Evolutionary conservation across 2,888 invertebrate species (phyloP).

Genomic region (Epinotia ramella): DNA sequence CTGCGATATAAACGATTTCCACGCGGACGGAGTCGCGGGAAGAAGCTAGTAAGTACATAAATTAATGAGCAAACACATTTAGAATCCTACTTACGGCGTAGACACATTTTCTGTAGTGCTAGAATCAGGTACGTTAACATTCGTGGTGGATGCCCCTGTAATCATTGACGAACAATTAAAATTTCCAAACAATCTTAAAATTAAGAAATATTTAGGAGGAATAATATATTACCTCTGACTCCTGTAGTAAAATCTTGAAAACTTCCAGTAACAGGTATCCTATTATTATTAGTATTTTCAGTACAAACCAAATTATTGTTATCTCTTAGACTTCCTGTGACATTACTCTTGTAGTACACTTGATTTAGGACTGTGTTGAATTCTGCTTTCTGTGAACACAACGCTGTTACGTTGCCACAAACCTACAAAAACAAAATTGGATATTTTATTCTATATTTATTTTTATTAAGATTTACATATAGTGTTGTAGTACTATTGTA

Average conservation of each 20-base stretch:
- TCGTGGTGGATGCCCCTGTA: slow-evolving; percentile 57
- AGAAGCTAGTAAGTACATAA: background rate
- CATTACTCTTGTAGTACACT: slow-evolving; percentile 45
- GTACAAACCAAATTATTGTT: slow-evolving; percentile 37
- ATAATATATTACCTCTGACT: slow-evolving; percentile 59
- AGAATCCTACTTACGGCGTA: slow-evolving; percentile 61
- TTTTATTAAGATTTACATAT: background rate
- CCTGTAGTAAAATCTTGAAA: slow-evolving; percentile 70
- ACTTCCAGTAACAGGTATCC: slow-evolving; percentile 57
- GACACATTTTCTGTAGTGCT: slow-evolving; percentile 67
- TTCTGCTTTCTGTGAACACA: slow-evolving; percentile 39
- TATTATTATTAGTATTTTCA: slow-evolving; percentile 51
- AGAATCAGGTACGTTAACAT: slow-evolving; percentile 67
- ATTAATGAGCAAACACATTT: background rate
- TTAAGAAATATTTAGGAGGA: background rate
- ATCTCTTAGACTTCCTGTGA: slow-evolving; percentile 26
- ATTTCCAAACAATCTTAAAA: too few species aligned
- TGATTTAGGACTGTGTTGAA: slow-evolving; percentile 38
- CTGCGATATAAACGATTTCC: too few species aligned
- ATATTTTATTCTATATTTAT: background rate
- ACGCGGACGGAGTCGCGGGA: too few species aligned
- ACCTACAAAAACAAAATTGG: slow-evolving; percentile 18
- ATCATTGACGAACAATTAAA: slow-evolving; percentile 23
- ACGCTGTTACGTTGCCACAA: background rate
- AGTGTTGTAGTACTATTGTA: background rate